phyloP scores from a whole-genome alignment of 2,888 invertebrate genomes.

The Tribolium freemani region DNA sequence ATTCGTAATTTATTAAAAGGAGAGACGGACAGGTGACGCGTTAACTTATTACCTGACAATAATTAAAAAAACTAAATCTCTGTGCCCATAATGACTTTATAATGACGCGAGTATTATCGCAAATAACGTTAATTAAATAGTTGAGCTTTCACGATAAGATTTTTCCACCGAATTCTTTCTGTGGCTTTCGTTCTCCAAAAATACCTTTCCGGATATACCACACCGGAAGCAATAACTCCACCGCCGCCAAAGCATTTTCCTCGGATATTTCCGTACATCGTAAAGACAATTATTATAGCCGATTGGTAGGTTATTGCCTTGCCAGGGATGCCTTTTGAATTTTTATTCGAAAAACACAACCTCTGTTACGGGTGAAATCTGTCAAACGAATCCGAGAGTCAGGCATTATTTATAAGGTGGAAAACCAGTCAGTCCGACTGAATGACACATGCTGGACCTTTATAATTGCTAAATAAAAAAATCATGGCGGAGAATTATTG shows the following conservation, averaged over 20 bases:
- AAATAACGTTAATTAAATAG: background rate
- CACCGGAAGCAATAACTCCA: constrained; percentile 17
- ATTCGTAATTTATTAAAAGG: background rate
- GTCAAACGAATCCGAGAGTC: background rate
- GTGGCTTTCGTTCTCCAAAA: background rate
- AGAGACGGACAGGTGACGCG: background rate
- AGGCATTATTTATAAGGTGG: background rate
- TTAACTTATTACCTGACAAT: background rate
- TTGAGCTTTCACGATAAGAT: background rate
- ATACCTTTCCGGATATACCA: background rate
- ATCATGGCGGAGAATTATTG: background rate
- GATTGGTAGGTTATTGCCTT: background rate
- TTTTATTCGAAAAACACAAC: background rate
- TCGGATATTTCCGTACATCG: constrained; percentile 16
- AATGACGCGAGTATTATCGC: background rate
- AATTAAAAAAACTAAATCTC: background rate
- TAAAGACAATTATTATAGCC: constrained; percentile 11
- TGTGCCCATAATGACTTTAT: background rate
- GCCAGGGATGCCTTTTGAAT: background rate
- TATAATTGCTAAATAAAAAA: background rate
- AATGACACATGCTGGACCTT: background rate
- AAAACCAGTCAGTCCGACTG: background rate
- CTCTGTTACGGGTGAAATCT: background rate
- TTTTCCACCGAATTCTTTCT: background rate
- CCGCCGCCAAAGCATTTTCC: constrained; percentile 1